Percentiles rank a stretch among this genome's conserved stretches.
Evolutionary conservation across 2,113 vertebrate genomes (phyloP).

Genomic region (Axis porcinus): DNA sequence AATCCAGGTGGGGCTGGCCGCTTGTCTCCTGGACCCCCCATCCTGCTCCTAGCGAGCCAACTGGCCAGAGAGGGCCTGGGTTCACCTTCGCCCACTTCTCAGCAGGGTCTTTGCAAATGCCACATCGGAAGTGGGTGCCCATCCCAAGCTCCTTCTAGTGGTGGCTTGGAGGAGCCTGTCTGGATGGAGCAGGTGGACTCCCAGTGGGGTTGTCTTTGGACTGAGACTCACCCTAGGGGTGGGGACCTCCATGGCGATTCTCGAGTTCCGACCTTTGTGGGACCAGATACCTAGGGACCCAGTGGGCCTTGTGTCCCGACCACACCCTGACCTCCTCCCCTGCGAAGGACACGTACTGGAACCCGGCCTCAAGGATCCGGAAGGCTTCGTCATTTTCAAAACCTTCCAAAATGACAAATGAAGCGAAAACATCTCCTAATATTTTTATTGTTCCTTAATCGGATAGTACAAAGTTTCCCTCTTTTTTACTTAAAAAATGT

Average conservation of each 20-base stretch:
- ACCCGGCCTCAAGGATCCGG: accelerated
- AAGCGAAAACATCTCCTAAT: conserved; percentile 72
- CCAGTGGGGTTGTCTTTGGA: accelerated
- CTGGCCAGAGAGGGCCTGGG: neutral
- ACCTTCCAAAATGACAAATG: neutral
- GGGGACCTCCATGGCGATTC: neutral
- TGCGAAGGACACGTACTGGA: accelerated
- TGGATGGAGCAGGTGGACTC: neutral
- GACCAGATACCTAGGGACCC: accelerated
- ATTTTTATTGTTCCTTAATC: conserved; percentile 84
- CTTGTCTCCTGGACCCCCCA: neutral
- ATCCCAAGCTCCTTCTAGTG: neutral
- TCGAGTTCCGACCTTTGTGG: accelerated
- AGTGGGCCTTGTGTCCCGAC: accelerated
- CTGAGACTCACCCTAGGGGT: accelerated
- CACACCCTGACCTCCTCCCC: neutral
- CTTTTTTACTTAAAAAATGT: conserved; percentile 66
- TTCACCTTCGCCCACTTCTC: accelerated
- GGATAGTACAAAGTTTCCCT: conserved; percentile 81
- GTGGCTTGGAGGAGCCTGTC: accelerated
- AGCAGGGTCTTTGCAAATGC: neutral
- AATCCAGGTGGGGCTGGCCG: accelerated
- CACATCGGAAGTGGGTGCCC: accelerated
- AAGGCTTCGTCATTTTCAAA: accelerated
- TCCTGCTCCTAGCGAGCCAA: neutral